A percentile compares a stretch with the other conserved stretches of the same genome.
Evolutionary conservation across 2,113 vertebrate species (phyloP).

Genomic region (Pristiophorus japonicus): DNA sequence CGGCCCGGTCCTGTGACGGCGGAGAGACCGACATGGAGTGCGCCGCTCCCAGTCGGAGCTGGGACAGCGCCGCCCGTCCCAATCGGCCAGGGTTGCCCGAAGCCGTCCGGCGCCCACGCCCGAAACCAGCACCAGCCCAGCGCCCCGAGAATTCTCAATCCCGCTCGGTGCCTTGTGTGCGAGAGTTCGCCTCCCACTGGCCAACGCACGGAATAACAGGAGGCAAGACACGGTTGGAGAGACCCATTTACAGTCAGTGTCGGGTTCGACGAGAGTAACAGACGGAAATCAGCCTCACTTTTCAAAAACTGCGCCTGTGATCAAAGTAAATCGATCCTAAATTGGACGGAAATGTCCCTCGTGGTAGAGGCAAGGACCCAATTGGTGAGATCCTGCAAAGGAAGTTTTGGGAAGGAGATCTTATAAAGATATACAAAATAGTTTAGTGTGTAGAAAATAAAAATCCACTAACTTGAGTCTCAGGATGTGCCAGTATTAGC

Average conservation of each 20-base stretch:
- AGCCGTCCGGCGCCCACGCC: not conserved
- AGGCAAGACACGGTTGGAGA: not conserved
- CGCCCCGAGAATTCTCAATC: not conserved
- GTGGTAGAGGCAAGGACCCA: not conserved
- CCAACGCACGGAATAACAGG: not conserved
- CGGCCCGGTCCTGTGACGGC: not conserved
- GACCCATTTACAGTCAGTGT: not conserved
- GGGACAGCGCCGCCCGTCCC: no score
- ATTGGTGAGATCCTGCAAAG: not conserved
- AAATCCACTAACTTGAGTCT: not conserved
- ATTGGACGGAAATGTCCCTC: not conserved
- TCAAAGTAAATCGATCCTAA: not conserved
- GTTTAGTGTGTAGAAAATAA: no score
- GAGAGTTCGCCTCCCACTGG: not conserved
- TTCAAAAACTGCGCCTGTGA: not conserved
- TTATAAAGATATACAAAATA: not conserved
- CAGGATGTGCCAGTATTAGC: not conserved
- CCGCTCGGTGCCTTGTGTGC: not conserved
- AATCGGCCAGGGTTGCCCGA: not conserved
- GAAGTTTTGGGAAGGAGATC: not conserved
- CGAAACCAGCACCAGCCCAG: not conserved
- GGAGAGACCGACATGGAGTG: not conserved
- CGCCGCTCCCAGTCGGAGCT: no score
- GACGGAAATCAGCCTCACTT: not conserved
- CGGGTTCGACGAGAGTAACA: not conserved